phyloP scores from a whole-genome alignment of 2,888 invertebrate genomes.

The Pammene aurita region DNA sequence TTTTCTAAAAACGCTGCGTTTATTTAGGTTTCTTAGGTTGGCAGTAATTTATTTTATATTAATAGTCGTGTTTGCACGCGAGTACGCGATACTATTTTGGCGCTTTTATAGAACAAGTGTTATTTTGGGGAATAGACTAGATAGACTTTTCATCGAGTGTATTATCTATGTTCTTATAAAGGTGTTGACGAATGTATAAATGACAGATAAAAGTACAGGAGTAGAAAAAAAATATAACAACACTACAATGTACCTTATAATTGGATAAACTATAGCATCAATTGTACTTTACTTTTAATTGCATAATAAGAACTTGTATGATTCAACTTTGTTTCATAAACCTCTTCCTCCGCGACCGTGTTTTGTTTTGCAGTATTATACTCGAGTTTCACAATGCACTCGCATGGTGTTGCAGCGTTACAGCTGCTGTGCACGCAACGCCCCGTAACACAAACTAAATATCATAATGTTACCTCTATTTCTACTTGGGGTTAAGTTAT shows the following conservation, averaged over 20 bases:
- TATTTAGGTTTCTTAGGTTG: too few species aligned
- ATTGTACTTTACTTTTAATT: slow-evolving; percentile 30
- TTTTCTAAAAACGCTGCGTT: too few species aligned
- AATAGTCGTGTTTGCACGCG: too few species aligned
- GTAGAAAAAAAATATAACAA: slow-evolving; percentile 6
- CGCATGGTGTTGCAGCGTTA: slow-evolving; percentile 36
- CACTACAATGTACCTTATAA: slow-evolving; percentile 5
- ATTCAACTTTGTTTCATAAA: slow-evolving; percentile 48
- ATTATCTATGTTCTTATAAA: too few species aligned
- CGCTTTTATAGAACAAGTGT: too few species aligned
- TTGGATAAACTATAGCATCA: slow-evolving; percentile 20
- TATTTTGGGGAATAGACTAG: too few species aligned
- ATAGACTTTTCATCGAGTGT: too few species aligned
- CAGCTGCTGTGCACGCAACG: slow-evolving; percentile 38
- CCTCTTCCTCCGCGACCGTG: slow-evolving; percentile 56
- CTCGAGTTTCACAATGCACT: slow-evolving; percentile 58
- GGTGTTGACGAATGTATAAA: too few species aligned
- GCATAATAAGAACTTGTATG: slow-evolving; percentile 17
- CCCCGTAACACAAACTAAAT: slow-evolving; percentile 25
- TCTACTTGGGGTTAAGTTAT: slow-evolving; percentile 19
- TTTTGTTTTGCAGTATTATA: slow-evolving; percentile 63
- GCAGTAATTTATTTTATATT: too few species aligned
- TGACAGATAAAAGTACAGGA: too few species aligned
- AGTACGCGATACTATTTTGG: too few species aligned
- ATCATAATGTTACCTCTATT: slow-evolving; percentile 33